Evolutionary conservation across 2,113 vertebrate genomes (phyloP), one percentile per base, ranked within the genome.

Genomic region (Struthio camelus): DNA sequence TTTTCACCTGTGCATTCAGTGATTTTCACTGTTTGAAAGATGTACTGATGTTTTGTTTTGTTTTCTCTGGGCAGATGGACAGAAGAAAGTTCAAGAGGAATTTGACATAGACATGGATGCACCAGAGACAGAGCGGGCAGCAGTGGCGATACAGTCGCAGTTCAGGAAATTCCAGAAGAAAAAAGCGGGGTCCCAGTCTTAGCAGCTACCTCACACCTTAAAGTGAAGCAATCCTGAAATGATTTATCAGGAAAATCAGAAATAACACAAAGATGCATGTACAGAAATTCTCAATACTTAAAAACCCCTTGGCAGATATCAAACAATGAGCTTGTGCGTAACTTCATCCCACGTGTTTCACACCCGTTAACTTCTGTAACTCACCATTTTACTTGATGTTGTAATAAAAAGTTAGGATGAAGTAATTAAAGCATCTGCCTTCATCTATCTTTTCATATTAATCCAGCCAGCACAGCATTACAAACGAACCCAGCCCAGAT

Each of bases 101-200:
- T 99, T 99, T 23, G 99, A 99, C 98, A 99, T 99, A 66, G 99
- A 99, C 98, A 99, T 99, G 99, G 98, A 98, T 0, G 98, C 98
- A 5, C 98, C 98, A 75, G 98, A 98, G 97, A 99, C 98, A 95
- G 98, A 98, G 97, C 97, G 96, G 61, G 98, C 98, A 24, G 98
- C 98, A 3, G 98, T 99, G 96, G 99, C 99, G 82, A 99, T 99
- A 98, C 99, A 99, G 97, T 99, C 99, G 22, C 99, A 99, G 98
- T 99, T 99, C 98, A 99, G 99, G 97, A 99, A 99, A 98, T 99
- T 99, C 98, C 99, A 99, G 98, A 99, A 99, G 98, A 99, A 99
- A 98, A 99, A 99, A 97, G 98, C 98, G 88, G 96, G 97, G 76
- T 93, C 97, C 18, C 97, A 98, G 98, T 98, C 98, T 92, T 99